These are phyloP conservation scores for Pentalonia nigronervosa DNA, from an alignment of 1,140 invertebrate genomes.

Conservation along the genomic window DNA sequence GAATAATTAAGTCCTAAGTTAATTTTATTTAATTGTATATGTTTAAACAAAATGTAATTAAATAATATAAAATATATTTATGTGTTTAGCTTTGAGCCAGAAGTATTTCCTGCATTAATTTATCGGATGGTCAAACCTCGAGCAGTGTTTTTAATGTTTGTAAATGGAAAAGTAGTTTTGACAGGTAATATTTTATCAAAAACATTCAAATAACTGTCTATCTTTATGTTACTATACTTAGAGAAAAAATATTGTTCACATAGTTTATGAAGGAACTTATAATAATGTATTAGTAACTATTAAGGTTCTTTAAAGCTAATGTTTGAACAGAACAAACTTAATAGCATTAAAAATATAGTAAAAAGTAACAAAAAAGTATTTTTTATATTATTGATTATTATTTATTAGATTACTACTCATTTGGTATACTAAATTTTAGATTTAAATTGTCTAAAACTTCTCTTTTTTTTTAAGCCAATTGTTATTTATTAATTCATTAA, in stretches of 20 bases:
- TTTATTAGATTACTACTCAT: background rate
- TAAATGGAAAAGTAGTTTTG: conserved; percentile 96
- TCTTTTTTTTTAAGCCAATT: too few species aligned
- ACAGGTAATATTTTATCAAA: conserved; percentile 73
- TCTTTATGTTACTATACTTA: background rate
- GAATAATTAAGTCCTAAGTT: background rate
- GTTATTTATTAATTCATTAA: too few species aligned
- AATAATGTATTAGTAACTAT: background rate
- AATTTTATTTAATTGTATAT: background rate
- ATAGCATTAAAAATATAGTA: background rate
- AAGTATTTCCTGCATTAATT: conserved; percentile 95
- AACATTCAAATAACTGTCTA: background rate
- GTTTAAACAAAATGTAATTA: background rate
- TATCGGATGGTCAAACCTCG: conserved; percentile 97
- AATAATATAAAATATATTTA: conserved; percentile 16
- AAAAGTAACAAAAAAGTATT: background rate
- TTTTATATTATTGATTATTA: background rate
- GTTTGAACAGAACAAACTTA: background rate
- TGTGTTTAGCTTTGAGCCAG: conserved; percentile 78
- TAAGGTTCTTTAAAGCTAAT: background rate
- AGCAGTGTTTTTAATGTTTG: conserved; percentile 95
- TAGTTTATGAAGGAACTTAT: background rate
- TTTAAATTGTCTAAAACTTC: too few species aligned
- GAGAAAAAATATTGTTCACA: too few species aligned
- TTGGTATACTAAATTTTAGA: too few species aligned